These are phyloP conservation scores for Cheiracanthium punctorium DNA, from an alignment of 2,888 invertebrate species.

Conservation along the genomic window DNA sequence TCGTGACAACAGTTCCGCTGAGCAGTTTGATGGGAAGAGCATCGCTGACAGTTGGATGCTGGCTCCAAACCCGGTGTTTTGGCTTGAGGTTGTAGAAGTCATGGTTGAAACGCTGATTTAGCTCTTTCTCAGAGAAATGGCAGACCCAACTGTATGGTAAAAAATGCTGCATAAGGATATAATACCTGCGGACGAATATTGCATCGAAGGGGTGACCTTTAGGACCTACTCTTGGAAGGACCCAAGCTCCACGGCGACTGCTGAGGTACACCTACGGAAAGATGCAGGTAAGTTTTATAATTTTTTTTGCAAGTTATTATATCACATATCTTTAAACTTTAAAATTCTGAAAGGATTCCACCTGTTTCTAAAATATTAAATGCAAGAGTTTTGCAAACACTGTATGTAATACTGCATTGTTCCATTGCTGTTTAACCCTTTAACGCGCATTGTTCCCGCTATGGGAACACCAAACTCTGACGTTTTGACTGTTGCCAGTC, in stretches of 20 bases:
- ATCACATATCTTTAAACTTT: too few relatives aligned
- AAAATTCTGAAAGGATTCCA: too few relatives aligned
- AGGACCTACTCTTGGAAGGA: slow-evolving; percentile 77
- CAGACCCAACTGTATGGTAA: slow-evolving; percentile 69
- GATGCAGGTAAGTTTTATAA: too few relatives aligned
- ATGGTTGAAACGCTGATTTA: slow-evolving; percentile 75
- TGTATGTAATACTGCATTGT: too few relatives aligned
- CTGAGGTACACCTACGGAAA: slow-evolving; percentile 76
- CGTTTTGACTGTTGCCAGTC: too few relatives aligned
- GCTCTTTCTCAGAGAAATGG: slow-evolving; percentile 56
- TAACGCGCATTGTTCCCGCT: too few relatives aligned
- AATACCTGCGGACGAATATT: slow-evolving; percentile 52
- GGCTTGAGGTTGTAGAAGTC: slow-evolving; percentile 76
- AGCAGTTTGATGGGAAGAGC: slow-evolving; percentile 77
- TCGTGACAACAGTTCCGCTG: slow-evolving; percentile 74
- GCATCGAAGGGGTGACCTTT: slow-evolving; percentile 76
- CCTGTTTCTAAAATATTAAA: too few relatives aligned
- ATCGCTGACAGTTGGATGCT: slow-evolving; percentile 76
- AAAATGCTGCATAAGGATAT: slow-evolving; percentile 51
- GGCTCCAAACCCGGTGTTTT: slow-evolving; percentile 73
- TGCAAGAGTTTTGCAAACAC: too few relatives aligned
- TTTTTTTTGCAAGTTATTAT: too few relatives aligned
- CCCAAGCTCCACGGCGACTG: slow-evolving; percentile 78
- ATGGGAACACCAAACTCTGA: too few relatives aligned
- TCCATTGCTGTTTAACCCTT: too few relatives aligned